These are phyloP conservation scores for Indicator maculatus DNA, from an alignment of 2,113 vertebrate species.

Conservation along the genomic window DNA sequence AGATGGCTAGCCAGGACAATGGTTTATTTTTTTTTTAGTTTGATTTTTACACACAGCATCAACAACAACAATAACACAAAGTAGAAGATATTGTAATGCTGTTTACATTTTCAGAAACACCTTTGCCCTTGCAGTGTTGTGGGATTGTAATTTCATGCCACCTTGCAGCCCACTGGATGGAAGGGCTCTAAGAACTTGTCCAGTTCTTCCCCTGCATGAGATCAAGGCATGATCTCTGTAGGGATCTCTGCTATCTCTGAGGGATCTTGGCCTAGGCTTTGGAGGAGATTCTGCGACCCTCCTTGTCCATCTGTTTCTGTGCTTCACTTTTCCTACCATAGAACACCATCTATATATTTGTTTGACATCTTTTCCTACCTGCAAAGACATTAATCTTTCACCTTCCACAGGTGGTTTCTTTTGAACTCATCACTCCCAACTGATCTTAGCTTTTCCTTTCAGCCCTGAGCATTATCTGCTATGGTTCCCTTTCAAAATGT, in stretches of 20 bases:
- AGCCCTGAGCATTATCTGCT: background rate
- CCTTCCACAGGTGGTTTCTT: background rate
- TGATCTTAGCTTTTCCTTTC: background rate
- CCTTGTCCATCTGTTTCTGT: background rate
- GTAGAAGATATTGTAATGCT: background rate
- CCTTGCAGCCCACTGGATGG: background rate
- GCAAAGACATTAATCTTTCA: background rate
- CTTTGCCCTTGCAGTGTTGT: background rate
- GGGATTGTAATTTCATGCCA: background rate
- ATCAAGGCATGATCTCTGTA: background rate
- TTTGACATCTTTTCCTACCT: background rate
- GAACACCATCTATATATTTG: background rate
- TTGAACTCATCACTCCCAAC: background rate
- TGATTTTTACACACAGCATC: constrained; percentile 15
- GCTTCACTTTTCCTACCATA: background rate
- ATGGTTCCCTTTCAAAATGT: background rate
- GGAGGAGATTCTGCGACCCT: background rate
- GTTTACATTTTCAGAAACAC: background rate
- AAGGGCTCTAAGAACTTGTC: background rate
- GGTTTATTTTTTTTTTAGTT: constrained; percentile 10
- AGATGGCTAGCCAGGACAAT: constrained; percentile 19
- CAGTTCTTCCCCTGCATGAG: background rate
- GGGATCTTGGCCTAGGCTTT: background rate
- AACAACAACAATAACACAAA: background rate
- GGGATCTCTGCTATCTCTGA: background rate